Percentiles rank a stretch among this genome's conserved stretches.
phyloP scores from a whole-genome alignment of 1,140 invertebrate species.

The Sipha flava region DNA sequence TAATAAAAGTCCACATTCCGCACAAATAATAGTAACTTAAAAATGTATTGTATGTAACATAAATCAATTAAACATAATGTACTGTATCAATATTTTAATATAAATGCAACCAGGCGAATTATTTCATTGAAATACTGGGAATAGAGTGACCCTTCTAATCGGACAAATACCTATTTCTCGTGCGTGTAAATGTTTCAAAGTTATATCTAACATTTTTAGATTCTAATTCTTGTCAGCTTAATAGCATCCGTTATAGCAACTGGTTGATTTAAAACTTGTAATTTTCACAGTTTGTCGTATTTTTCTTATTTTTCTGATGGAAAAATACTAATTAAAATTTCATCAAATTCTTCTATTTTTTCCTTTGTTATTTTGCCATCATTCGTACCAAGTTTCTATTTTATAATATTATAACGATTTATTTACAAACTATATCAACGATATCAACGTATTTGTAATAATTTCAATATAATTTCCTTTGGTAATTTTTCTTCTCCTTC shows the following conservation, averaged over 20 bases:
- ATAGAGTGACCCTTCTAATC: constrained; percentile 83
- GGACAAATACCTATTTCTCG: constrained; percentile 97
- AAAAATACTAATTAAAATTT: constrained; percentile 90
- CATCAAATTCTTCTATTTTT: constrained; percentile 67
- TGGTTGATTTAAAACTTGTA: constrained; percentile 86
- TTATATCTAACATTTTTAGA: constrained; percentile 88
- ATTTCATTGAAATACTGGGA: constrained; percentile 89
- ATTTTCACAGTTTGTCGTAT: constrained; percentile 74
- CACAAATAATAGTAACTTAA: constrained; percentile 65
- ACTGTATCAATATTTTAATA: neutral
- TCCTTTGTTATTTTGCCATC: constrained; percentile 44
- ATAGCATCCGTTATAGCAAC: constrained; percentile 90
- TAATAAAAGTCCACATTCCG: constrained; percentile 87
- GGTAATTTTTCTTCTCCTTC: constrained; percentile 10
- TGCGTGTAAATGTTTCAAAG: constrained; percentile 82
- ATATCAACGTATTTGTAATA: too few species aligned
- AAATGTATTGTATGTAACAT: neutral
- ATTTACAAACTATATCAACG: neutral
- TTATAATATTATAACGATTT: neutral
- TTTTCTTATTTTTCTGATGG: constrained; percentile 93
- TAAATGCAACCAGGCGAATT: constrained; percentile 33
- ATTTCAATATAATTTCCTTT: neutral
- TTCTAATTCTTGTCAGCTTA: constrained; percentile 87
- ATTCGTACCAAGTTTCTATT: constrained; percentile 40
- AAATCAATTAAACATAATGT: neutral